Evolutionary conservation across 2,113 vertebrate species (phyloP).

Genomic region (Rhizomys pruinosus): DNA sequence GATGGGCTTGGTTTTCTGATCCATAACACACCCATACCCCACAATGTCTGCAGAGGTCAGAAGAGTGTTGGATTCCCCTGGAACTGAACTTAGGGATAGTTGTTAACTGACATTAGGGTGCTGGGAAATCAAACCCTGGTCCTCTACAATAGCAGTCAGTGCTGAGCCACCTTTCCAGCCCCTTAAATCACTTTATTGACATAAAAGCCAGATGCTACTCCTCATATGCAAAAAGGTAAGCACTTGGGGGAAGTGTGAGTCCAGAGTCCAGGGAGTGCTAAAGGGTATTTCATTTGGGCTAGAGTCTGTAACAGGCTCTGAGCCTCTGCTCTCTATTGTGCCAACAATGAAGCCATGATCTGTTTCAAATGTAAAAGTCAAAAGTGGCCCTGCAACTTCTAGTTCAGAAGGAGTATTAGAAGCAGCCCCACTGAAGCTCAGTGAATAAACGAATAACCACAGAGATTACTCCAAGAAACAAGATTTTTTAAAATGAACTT

Average conservation of each 20-base stretch:
- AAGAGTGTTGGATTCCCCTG: too few relatives aligned
- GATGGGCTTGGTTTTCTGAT: too few relatives aligned
- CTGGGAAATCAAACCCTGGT: too few relatives aligned
- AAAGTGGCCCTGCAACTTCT: background rate
- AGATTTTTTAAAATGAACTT: background rate
- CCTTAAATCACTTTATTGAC: background rate
- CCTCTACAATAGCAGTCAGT: too few relatives aligned
- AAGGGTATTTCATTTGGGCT: background rate
- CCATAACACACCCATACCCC: too few relatives aligned
- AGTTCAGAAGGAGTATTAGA: background rate
- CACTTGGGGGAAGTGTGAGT: background rate
- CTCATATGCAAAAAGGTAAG: background rate
- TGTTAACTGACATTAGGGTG: too few relatives aligned
- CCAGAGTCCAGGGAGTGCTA: too few relatives aligned
- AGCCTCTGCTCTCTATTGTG: background rate
- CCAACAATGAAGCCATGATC: background rate
- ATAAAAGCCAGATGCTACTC: background rate
- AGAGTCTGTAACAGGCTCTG: background rate
- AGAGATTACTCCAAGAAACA: background rate
- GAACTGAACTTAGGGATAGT: too few relatives aligned
- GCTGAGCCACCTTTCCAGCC: too few relatives aligned
- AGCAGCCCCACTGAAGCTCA: too few relatives aligned
- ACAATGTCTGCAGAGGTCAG: too few relatives aligned
- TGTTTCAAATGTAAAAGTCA: background rate
- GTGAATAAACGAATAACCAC: background rate